These are phyloP conservation scores for Oryzias curvinotus DNA, from an alignment of 2,113 vertebrate genomes.

Conservation along the genomic window DNA sequence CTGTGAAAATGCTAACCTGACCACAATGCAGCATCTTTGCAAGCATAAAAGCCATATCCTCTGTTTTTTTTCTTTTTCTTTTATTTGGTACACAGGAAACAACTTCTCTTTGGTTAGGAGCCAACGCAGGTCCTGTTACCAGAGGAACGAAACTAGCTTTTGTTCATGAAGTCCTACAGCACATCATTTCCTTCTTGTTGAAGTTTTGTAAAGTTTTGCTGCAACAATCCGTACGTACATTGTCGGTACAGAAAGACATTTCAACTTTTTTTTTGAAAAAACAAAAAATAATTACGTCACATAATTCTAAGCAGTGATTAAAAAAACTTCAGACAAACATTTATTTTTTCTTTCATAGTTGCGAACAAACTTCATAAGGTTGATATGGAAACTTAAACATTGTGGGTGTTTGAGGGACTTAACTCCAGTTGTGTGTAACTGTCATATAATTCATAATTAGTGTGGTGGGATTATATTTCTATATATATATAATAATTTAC, in stretches of 20 bases:
- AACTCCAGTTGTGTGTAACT: slow-evolving; percentile 31
- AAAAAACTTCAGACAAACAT: slow-evolving; percentile 27
- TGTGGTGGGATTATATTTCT: slow-evolving; percentile 34
- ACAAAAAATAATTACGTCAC: not conserved
- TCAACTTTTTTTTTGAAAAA: no score
- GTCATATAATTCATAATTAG: slow-evolving; percentile 35
- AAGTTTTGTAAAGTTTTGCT: not conserved
- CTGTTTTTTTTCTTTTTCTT: slow-evolving; percentile 15
- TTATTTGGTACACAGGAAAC: slow-evolving; percentile 36
- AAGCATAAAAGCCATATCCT: slow-evolving; percentile 6
- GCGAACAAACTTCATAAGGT: no score
- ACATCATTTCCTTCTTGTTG: not conserved
- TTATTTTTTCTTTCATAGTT: not conserved
- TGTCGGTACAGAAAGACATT: no score
- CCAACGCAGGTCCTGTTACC: not conserved
- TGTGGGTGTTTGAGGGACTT: slow-evolving; percentile 27
- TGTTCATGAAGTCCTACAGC: not conserved
- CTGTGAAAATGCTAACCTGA: slow-evolving; percentile 9
- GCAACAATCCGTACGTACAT: no score
- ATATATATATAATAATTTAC: slow-evolving; percentile 56
- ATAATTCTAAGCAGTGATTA: not conserved
- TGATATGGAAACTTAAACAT: no score
- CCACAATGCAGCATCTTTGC: slow-evolving; percentile 29
- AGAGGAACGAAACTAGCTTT: not conserved
- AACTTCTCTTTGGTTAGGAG: slow-evolving; percentile 22